Evolutionary conservation across 1,140 invertebrate species (phyloP).

Genomic region (Dreissena rostriformis): DNA sequence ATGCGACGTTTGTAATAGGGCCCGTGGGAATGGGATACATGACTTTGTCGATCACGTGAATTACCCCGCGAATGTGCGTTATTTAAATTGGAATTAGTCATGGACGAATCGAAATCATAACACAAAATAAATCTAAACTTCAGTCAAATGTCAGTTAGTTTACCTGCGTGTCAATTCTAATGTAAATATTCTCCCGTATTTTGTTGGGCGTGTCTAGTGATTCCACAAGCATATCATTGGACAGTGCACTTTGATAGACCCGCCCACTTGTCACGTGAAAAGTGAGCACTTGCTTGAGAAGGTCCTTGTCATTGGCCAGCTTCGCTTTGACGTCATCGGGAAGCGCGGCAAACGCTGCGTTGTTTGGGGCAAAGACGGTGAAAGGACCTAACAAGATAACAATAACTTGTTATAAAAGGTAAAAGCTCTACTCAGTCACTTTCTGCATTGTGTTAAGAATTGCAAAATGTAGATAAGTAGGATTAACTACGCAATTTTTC

Average conservation of each 20-base stretch:
- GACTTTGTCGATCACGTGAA: slow-evolving; percentile 77
- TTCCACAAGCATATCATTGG: slow-evolving; percentile 33
- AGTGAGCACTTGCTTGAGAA: slow-evolving; percentile 31
- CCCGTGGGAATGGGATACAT: slow-evolving; percentile 57
- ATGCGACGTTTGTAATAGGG: slow-evolving; percentile 39
- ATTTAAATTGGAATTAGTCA: no score
- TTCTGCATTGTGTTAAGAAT: no score
- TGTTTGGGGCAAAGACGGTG: slow-evolving; percentile 47
- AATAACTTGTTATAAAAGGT: no score
- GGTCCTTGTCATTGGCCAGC: slow-evolving; percentile 20
- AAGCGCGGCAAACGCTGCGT: slow-evolving; percentile 51
- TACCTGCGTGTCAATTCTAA: slow-evolving; percentile 40
- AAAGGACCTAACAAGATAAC: slow-evolving; percentile 30
- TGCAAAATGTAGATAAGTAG: no score
- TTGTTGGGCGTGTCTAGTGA: slow-evolving; percentile 55
- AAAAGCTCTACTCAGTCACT: no score
- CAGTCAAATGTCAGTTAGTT: background rate
- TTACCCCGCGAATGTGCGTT: slow-evolving; percentile 65
- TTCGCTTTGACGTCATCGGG: slow-evolving; percentile 29
- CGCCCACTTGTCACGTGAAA: slow-evolving; percentile 32
- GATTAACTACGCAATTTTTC: no score
- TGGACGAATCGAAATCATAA: no score
- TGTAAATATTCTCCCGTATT: slow-evolving; percentile 76
- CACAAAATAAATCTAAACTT: no score
- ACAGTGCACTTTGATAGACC: slow-evolving; percentile 29